Conservation (phyloP, 2,113 vertebrate species). For the Alectura lathami region DNA sequence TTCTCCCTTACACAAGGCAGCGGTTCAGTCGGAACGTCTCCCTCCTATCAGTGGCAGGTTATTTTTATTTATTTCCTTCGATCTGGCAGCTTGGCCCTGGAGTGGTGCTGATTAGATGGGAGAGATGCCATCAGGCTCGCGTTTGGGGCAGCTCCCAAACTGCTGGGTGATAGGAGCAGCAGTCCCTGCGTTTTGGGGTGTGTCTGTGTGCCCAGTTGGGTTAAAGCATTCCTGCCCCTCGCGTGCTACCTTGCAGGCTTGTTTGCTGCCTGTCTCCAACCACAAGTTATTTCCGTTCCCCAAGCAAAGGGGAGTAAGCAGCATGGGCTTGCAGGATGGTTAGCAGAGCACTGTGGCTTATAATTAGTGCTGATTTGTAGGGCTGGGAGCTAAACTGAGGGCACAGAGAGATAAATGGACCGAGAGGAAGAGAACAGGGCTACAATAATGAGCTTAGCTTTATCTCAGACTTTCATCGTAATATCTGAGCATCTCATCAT, state of each 20-base stretch:
- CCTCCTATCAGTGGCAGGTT: background rate
- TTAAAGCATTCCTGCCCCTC: background rate
- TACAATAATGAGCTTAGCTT: background rate
- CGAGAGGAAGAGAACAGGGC: background rate
- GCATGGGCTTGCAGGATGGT: background rate
- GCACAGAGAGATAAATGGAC: background rate
- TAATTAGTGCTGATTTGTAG: background rate
- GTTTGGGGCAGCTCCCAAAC: fast-evolving
- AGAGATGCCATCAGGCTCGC: background rate
- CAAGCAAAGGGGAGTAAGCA: background rate
- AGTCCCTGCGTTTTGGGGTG: background rate
- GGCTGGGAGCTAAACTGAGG: background rate
- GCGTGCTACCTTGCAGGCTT: background rate
- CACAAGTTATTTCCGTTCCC: background rate
- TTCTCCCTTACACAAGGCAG: background rate
- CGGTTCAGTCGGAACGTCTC: background rate
- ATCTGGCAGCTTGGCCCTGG: background rate
- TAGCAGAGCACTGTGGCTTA: background rate
- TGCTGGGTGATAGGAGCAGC: background rate
- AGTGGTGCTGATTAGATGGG: background rate
- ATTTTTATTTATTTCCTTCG: background rate
- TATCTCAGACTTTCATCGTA: background rate
- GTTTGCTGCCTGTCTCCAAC: background rate
- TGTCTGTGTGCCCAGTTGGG: background rate
- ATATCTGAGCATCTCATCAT: background rate